These are phyloP conservation scores for Clusia tigrina DNA, from an alignment of 2,888 invertebrate genomes.

Conservation along the genomic window DNA sequence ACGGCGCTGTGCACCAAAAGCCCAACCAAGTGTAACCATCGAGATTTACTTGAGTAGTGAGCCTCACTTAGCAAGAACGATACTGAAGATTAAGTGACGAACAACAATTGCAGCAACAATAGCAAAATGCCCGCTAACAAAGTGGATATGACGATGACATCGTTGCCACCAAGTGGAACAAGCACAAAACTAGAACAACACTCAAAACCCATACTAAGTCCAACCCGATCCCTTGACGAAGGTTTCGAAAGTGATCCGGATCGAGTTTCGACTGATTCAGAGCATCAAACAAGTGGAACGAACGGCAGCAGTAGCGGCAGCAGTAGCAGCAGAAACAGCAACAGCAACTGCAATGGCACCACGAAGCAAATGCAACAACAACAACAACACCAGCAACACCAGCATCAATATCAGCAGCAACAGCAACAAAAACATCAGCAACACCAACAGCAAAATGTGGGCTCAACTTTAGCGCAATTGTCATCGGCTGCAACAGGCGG, in stretches of 20 bases:
- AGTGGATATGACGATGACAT: constrained; percentile 28
- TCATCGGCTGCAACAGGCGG: constrained; percentile 61
- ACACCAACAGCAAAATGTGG: constrained; percentile 38
- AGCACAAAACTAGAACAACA: constrained; percentile 60
- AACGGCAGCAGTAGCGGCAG: constrained; percentile 33
- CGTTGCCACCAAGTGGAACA: constrained; percentile 37
- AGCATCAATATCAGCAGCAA: constrained; percentile 28
- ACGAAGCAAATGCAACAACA: too few species aligned
- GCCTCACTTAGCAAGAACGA: constrained; percentile 10
- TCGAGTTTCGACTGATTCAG: constrained; percentile 65
- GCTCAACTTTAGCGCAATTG: constrained; percentile 60
- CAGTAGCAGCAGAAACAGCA: constrained; percentile 31
- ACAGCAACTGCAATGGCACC: constrained; percentile 25
- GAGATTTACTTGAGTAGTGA: not conserved
- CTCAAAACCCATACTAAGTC: constrained; percentile 64
- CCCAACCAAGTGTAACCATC: constrained; percentile 14
- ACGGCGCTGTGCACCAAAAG: too few species aligned
- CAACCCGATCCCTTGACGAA: constrained; percentile 65
- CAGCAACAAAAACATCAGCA: constrained; percentile 29
- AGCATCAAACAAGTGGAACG: constrained; percentile 60
- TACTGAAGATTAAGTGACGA: not conserved
- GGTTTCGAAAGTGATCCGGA: constrained; percentile 66
- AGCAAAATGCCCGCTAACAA: constrained; percentile 12
- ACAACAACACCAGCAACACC: constrained; percentile 28
- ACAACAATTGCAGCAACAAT: constrained; percentile 24